Conservation (phyloP, 2,113 vertebrate genomes). For the Pardalotus punctatus region DNA sequence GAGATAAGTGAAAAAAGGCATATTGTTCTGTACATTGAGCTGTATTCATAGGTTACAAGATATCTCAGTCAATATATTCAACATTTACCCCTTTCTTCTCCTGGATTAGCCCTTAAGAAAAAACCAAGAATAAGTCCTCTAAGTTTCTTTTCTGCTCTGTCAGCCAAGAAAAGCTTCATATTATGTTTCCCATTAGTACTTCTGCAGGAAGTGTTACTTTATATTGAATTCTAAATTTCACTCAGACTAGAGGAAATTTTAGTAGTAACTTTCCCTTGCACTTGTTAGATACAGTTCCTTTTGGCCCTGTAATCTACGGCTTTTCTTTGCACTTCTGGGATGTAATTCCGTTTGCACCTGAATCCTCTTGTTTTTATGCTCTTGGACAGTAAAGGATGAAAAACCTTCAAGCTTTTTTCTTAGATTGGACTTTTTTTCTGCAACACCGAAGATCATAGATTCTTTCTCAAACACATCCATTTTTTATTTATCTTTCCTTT, state of each 20-base stretch:
- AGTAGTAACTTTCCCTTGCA: neutral
- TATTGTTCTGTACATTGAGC: conserved; percentile 42
- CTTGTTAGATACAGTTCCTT: neutral
- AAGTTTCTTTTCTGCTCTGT: conserved; percentile 54
- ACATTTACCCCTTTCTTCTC: conserved; percentile 53
- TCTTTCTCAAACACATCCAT: neutral
- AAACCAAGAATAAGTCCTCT: conserved; percentile 26
- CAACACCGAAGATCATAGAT: neutral
- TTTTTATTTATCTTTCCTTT: neutral
- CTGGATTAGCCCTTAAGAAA: conserved; percentile 44
- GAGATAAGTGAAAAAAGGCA: conserved; percentile 42
- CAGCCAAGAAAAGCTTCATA: conserved; percentile 32
- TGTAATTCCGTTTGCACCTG: neutral
- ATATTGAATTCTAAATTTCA: conserved; percentile 55
- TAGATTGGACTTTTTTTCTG: neutral
- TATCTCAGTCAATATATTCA: conserved; percentile 51
- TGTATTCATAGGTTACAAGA: conserved; percentile 35
- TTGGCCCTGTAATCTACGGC: neutral
- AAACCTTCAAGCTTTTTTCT: neutral
- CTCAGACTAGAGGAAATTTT: neutral
- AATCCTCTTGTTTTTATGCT: neutral
- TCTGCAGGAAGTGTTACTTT: conserved; percentile 51
- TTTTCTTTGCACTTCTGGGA: neutral
- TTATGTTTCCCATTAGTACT: conserved; percentile 45
- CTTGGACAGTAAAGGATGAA: neutral